Percentiles rank a stretch among this genome's conserved stretches.
These are phyloP conservation scores for Octodon degus DNA, from an alignment of 2,113 vertebrate species.

Conservation along the genomic window DNA sequence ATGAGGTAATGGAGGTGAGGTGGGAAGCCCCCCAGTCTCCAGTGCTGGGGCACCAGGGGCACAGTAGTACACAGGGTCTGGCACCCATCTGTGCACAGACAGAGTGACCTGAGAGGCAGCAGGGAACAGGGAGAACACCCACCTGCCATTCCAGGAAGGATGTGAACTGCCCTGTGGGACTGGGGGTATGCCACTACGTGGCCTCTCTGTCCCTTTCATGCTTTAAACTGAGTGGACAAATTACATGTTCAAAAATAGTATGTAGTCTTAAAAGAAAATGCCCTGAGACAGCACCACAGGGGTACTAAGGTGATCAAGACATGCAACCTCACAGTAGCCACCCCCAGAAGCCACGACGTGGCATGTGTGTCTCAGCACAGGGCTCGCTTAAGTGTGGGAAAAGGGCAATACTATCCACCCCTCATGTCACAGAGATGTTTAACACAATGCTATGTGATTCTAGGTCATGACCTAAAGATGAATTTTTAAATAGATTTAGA, in stretches of 20 bases:
- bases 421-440: background rate
- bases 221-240: rapidly evolving
- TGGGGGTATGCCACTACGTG: rapidly evolving
- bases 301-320: background rate
- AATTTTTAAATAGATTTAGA: background rate
- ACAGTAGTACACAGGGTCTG: background rate
- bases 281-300: rapidly evolving
- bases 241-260: background rate
- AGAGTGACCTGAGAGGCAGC: background rate
- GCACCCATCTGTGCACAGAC: background rate
- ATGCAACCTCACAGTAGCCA: rapidly evolving
- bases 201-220: background rate
- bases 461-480: rapidly evolving
- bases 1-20: background rate
- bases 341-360: rapidly evolving
- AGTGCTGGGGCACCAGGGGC: background rate
- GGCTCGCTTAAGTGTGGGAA: too few relatives aligned
- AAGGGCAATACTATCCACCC: rapidly evolving
- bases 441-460: too few relatives aligned
- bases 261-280: background rate
- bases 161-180: too few relatives aligned
- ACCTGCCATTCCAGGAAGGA: too few relatives aligned
- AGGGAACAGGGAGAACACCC: background rate
- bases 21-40: background rate
- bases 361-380: rapidly evolving